Evolutionary conservation across 1,140 invertebrate genomes (phyloP).

Genomic region (Chironomus striatipennis): DNA sequence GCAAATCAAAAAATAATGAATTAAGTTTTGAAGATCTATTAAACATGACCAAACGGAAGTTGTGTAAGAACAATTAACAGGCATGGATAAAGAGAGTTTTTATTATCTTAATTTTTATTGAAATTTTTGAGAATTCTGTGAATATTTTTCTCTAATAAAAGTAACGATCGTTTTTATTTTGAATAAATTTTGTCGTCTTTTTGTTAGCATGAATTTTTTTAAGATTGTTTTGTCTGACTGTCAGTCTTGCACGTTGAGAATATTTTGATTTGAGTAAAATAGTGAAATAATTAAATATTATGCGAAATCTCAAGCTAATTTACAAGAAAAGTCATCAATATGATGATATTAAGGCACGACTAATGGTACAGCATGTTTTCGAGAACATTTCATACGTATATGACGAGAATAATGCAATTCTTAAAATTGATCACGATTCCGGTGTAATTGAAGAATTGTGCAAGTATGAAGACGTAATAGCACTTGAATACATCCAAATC

Average conservation of each 20-base stretch:
- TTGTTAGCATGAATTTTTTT: background rate
- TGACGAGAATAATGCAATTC: background rate
- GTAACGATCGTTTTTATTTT: background rate
- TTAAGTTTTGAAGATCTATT: conserved; percentile 9
- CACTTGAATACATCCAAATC: background rate
- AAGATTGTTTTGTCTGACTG: background rate
- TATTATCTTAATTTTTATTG: background rate
- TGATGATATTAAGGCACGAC: background rate
- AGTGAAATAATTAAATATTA: background rate
- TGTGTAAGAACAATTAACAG: background rate
- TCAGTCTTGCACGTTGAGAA: background rate
- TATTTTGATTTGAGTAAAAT: background rate
- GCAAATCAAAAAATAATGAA: background rate
- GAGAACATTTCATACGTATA: background rate
- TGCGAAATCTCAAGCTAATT: background rate
- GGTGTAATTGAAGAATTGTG: background rate
- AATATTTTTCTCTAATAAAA: background rate
- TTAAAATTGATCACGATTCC: background rate
- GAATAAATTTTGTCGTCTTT: background rate
- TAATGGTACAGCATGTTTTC: conserved; percentile 11
- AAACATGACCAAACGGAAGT: background rate
- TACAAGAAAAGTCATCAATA: background rate
- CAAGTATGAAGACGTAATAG: background rate
- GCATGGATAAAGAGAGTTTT: background rate
- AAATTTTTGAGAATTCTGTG: background rate